Evolutionary conservation across 1,140 invertebrate species (phyloP).

Genomic region (Vanessa tameamea): DNA sequence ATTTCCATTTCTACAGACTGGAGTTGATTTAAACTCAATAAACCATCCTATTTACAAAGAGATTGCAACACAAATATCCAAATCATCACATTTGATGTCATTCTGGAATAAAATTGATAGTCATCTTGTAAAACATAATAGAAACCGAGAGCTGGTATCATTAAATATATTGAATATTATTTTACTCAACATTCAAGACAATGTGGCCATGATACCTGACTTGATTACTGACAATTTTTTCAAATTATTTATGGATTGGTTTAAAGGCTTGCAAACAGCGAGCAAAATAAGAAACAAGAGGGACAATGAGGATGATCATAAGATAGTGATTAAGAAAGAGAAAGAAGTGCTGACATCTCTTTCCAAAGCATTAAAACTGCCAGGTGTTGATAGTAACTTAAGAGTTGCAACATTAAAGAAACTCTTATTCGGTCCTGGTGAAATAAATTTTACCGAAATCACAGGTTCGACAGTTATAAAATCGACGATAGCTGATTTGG

Average conservation of each 20-base stretch:
- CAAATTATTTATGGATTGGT: slow-evolving; percentile 81
- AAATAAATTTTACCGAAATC: slow-evolving; percentile 86
- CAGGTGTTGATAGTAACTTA: slow-evolving; percentile 76
- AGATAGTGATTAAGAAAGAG: slow-evolving; percentile 80
- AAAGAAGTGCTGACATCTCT: slow-evolving; percentile 82
- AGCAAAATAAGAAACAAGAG: slow-evolving; percentile 71
- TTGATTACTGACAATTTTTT: slow-evolving; percentile 82
- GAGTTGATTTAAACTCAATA: slow-evolving; percentile 81
- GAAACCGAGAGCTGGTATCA: slow-evolving; percentile 81
- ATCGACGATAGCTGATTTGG: slow-evolving; percentile 82
- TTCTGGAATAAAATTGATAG: slow-evolving; percentile 83
- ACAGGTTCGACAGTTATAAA: slow-evolving; percentile 84
- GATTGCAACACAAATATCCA: slow-evolving; percentile 78
- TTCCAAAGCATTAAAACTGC: slow-evolving; percentile 74
- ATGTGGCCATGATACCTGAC: slow-evolving; percentile 72
- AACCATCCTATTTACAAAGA: slow-evolving; percentile 83
- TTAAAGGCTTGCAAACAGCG: slow-evolving; percentile 77
- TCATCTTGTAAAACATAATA: slow-evolving; percentile 82
- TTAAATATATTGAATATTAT: slow-evolving; percentile 80
- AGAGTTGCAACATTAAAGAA: slow-evolving; percentile 83
- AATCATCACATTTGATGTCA: slow-evolving; percentile 71
- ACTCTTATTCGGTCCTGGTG: slow-evolving; percentile 84
- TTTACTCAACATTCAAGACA: slow-evolving; percentile 76
- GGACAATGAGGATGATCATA: slow-evolving; percentile 75
- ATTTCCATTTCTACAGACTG: slow-evolving; percentile 74